Conservation (phyloP, 2,888 invertebrate genomes). For the Sericinus montela region DNA sequence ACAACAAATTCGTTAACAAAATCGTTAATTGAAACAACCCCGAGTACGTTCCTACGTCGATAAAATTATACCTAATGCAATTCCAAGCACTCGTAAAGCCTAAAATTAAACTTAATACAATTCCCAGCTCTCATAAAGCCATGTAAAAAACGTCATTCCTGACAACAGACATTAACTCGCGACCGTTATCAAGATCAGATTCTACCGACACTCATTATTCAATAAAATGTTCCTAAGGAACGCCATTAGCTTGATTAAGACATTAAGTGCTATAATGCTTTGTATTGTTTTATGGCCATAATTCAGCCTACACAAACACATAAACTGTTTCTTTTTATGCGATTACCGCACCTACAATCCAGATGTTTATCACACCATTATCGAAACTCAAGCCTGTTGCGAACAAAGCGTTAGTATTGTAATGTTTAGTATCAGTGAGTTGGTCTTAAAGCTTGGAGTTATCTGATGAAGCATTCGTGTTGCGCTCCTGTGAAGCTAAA, state of each 20-base stretch:
- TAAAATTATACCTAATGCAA: slow-evolving; percentile 3
- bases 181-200: slow-evolving; percentile 16
- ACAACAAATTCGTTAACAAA: too few relatives aligned
- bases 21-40: not conserved
- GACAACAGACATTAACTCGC: slow-evolving; percentile 6
- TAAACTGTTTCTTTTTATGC: slow-evolving; percentile 18
- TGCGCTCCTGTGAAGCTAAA: not conserved
- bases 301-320: slow-evolving; percentile 9
- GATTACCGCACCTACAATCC: slow-evolving; percentile 18
- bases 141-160: slow-evolving; percentile 1
- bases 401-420: slow-evolving; percentile 13
- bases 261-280: slow-evolving; percentile 17
- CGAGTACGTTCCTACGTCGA: not conserved
- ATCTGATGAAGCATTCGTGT: not conserved
- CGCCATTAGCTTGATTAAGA: slow-evolving; percentile 19
- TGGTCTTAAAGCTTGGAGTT: slow-evolving; percentile 14
- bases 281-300: slow-evolving; percentile 13
- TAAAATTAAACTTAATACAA: slow-evolving; percentile 4
- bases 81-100: slow-evolving; percentile 2
- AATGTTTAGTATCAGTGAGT: slow-evolving; percentile 8
- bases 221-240: slow-evolving; percentile 11
- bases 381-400: slow-evolving; percentile 11
- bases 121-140: slow-evolving; percentile 2
- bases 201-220: slow-evolving; percentile 15
- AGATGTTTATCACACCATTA: slow-evolving; percentile 17